Base-by-base conservation (phyloP, 2,888 invertebrate genomes). In the Nemoura dubitans region DNA sequence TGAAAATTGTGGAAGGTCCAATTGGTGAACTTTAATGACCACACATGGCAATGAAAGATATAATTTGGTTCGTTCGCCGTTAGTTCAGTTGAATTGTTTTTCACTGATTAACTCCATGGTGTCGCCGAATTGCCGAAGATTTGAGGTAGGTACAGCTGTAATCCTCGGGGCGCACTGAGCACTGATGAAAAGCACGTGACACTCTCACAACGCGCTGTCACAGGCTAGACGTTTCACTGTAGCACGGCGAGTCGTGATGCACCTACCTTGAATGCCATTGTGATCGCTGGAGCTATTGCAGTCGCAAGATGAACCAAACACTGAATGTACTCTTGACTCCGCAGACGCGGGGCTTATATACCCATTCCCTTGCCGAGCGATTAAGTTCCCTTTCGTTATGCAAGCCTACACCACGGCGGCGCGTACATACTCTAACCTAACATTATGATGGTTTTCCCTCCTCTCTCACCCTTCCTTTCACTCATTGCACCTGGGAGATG, bases 261-360 rank as follows among this genome's bases (percentile, higher is more conserved):
- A 86, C 86, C 59, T 59, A 86, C 86, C 86, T 86, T 86, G 86
- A 86, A 86, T 81, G 86, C 86, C 86, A 86, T 86, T 86, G 81
- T 80, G 36, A 36, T 81, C 25, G 36, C 78, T 26, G 0, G n/a
- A n/a, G n/a, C n/a, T n/a, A n/a, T 81, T 30, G 81, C 14, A 59
- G 76, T 76, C 27, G 59, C 76, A 27, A 43, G 59, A 76, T 16
- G 84, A 59, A 28, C n/a, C 27, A 5, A 29, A 26, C 59, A 76
- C 30, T 84, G 84, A 84, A 84, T 76, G 28, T 43, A 26, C 43
- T 59, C 43, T 27, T 76, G 16, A n/a, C n/a, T 6, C 84, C 5
- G 28, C 2, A 28, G 59, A 6, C 29, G 16, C 84, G 27, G 84
- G 59, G 84, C 43, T 59, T 84, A 84, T 84, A 84, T 84, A 84